A percentile compares a stretch with the other conserved stretches of the same genome.
Evolutionary conservation across 2,888 invertebrate genomes (phyloP).

Genomic region (Rhynchonema sp.): DNA sequence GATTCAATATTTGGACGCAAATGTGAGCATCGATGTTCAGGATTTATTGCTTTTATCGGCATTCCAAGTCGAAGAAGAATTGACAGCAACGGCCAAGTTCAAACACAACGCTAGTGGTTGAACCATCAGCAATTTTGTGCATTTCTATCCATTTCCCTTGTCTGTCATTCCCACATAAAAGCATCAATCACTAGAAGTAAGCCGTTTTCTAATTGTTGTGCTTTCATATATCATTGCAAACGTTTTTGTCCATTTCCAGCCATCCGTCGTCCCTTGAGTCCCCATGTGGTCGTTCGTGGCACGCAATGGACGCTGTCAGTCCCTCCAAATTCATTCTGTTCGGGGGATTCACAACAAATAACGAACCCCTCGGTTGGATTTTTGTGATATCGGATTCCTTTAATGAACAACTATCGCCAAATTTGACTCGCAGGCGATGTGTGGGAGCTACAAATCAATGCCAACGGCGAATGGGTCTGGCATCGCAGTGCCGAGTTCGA

Average conservation of each 20-base stretch:
- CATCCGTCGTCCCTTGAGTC: too few species aligned
- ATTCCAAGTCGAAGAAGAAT: background rate
- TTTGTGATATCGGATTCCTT: too few species aligned
- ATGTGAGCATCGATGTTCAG: background rate
- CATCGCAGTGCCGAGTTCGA: background rate
- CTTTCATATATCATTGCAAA: too few species aligned
- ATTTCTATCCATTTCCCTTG: too few species aligned
- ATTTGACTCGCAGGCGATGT: background rate
- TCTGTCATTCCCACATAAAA: too few species aligned
- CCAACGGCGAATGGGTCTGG: background rate
- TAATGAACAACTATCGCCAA: background rate
- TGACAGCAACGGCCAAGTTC: too few species aligned
- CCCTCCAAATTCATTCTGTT: background rate
- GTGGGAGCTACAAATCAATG: background rate
- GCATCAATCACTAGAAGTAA: too few species aligned
- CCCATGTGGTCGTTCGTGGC: background rate
- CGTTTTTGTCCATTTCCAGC: too few species aligned
- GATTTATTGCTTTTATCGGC: background rate
- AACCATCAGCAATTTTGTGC: too few species aligned
- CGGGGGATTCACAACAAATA: background rate
- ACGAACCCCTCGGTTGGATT: background rate
- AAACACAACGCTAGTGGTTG: too few species aligned
- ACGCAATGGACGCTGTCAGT: background rate
- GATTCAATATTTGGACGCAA: background rate
- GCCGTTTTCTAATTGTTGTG: too few species aligned